phyloP scores from a whole-genome alignment of 2,113 vertebrate species.

The Oryzias celebensis region DNA sequence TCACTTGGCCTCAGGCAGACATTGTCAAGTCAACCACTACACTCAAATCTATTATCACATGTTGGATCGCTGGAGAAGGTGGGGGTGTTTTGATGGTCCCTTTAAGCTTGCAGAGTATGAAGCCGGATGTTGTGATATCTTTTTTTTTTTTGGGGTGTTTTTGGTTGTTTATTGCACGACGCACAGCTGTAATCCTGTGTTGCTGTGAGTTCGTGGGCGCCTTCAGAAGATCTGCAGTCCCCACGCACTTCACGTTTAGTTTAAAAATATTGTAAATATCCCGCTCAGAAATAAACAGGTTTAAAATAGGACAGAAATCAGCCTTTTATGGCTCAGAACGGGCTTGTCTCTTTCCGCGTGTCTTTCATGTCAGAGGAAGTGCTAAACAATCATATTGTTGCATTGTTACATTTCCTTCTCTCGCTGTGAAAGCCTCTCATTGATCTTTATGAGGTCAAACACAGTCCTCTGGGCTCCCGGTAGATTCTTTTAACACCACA shows the following conservation, averaged over 20 bases:
- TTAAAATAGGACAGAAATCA: slow-evolving; percentile 71
- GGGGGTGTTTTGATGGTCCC: slow-evolving; percentile 54
- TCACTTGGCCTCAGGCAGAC: slow-evolving; percentile 63
- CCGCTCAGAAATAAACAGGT: slow-evolving; percentile 74
- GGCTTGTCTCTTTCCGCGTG: slow-evolving; percentile 52
- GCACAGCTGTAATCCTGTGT: slow-evolving; percentile 8
- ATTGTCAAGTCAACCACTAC: slow-evolving; percentile 49
- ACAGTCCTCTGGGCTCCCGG: slow-evolving; percentile 35
- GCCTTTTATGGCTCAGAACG: slow-evolving; percentile 80
- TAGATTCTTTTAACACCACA: slow-evolving; percentile 28
- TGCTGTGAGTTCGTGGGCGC: not conserved
- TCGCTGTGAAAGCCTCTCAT: slow-evolving; percentile 75
- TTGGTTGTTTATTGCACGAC: slow-evolving; percentile 5
- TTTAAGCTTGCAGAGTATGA: slow-evolving; percentile 47
- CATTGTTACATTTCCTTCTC: slow-evolving; percentile 83
- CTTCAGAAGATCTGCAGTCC: slow-evolving; percentile 49
- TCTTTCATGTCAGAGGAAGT: slow-evolving; percentile 82
- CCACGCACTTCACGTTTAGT: slow-evolving; percentile 61
- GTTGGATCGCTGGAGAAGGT: slow-evolving; percentile 37
- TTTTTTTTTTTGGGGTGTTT: not conserved
- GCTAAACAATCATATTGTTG: slow-evolving; percentile 82
- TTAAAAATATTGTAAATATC: slow-evolving; percentile 76
- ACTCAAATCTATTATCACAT: slow-evolving; percentile 53
- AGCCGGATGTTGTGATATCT: slow-evolving; percentile 62
- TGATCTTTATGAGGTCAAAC: slow-evolving; percentile 77